phyloP scores from a whole-genome alignment of 2,888 invertebrate genomes.

The Carpatolechia fugitivella region DNA sequence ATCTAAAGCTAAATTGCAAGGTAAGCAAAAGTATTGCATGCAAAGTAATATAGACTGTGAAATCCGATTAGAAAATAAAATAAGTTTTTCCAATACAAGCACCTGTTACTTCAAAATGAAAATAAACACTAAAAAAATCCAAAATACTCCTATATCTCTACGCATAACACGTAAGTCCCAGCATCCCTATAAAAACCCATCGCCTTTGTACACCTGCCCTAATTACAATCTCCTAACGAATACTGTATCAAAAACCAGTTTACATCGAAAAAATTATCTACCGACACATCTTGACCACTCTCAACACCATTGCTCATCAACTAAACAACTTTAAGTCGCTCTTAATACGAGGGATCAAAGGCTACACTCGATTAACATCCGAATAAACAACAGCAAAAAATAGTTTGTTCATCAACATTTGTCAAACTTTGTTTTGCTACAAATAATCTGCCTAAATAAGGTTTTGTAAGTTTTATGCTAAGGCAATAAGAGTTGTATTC shows the following conservation, averaged over 20 bases:
- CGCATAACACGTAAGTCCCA: too few relatives aligned
- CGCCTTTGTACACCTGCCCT: conserved; percentile 64
- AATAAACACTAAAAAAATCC: too few relatives aligned
- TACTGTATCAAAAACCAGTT: conserved; percentile 51
- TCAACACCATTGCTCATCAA: not conserved
- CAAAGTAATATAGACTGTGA: too few relatives aligned
- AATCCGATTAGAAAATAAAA: too few relatives aligned
- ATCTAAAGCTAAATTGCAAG: too few relatives aligned
- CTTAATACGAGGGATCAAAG: conserved; percentile 22
- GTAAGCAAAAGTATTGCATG: too few relatives aligned
- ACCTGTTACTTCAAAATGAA: too few relatives aligned
- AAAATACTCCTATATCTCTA: too few relatives aligned
- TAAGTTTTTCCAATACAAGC: too few relatives aligned
- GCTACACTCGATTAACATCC: conserved; percentile 23
- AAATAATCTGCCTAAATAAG: not conserved
- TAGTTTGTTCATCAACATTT: not conserved
- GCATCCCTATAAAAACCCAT: conserved; percentile 48
- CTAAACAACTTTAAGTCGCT: not conserved
- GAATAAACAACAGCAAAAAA: not conserved
- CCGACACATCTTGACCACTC: conserved; percentile 22
- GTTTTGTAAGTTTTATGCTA: not conserved
- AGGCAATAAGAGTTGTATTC: not conserved
- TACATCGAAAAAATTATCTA: conserved; percentile 38
- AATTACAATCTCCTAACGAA: conserved; percentile 57
- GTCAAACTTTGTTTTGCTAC: not conserved